Evolutionary conservation across 2,797 vertebrate genomes (phyloP), one percentile per base, ranked within the genome.

Genomic region (Centroberyx gerrardi): DNA sequence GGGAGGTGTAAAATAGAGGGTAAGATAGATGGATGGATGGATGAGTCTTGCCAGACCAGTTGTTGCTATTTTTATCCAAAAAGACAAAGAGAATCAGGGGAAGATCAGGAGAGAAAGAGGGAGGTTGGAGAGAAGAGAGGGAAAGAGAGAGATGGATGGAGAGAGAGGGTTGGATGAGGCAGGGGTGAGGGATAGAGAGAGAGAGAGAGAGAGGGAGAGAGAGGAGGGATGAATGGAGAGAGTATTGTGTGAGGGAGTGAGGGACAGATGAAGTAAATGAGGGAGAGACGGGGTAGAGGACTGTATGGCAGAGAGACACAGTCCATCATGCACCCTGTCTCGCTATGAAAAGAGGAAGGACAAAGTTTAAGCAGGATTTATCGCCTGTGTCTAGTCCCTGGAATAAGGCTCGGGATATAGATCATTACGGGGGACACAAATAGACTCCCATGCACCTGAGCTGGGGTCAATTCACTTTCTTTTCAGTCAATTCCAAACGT

Each of bases 321-420:
- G 88, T 92, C 85, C 90, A 93, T 93, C 91, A 91, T 90, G 85
- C 70, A 78, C 62, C 72, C 72, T 82, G 90, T 89, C 90, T 86
- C 29, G 14, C 81, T 64, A 54, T 86, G 89, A 91, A 89, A 88
- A 89, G 87, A 91, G 82, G 90, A 93, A 93, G 91, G 92, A 91
- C 92, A 90, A 89, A 89, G 84, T 92, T 90, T 91, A 93, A 93
- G 49, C 84, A 88, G 86, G 90, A 93, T 93, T 93, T 93, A 93
- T 92, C 22, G 48, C 71, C 86, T 65, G 81, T 91, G 91, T 88
- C 90, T 84, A 66, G 86, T 87, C 83, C 79, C 85, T 84, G 88
- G 87, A 87, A 90, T 88, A 87, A 88, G 84, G 79, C 83, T 82
- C 27, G 44, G 76, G 83, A 83, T 83, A 88, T 93, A 88, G 87